phyloP scores from a whole-genome alignment of 2,888 invertebrate genomes.

The Harpalus rubripes region DNA sequence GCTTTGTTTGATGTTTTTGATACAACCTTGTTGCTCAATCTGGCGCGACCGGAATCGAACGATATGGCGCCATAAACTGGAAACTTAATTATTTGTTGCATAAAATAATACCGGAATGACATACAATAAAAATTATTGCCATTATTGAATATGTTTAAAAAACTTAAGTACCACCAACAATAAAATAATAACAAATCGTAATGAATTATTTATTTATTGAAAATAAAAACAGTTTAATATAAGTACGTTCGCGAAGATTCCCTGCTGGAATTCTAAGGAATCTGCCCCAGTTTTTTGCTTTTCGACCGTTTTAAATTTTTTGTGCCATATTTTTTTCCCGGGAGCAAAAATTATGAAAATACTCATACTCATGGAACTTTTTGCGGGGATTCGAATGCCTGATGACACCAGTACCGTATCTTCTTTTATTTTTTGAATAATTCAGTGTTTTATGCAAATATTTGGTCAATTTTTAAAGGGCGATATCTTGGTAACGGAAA shows the following conservation, averaged over 20 bases:
- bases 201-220: neutral
- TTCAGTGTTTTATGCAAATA: neutral
- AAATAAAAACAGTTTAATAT: neutral
- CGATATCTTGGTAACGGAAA: neutral
- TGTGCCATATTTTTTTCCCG: neutral
- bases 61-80: no score
- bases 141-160: no score
- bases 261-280: neutral
- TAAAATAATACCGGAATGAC: no score
- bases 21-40: no score
- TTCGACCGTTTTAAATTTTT: neutral
- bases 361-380: neutral
- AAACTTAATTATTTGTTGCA: no score
- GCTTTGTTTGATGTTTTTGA: no score
- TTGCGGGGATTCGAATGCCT: neutral
- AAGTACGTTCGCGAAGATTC: neutral
- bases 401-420: neutral
- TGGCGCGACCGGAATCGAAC: no score
- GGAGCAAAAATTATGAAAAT: neutral
- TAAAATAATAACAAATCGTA: neutral
- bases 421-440: conserved; percentile 7
- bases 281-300: neutral
- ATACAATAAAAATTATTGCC: no score
- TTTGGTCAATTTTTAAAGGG: conserved; percentile 3
- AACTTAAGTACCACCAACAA: no score